Conservation (phyloP, 1,140 invertebrate species). For the Meloidogyne hapla region DNA sequence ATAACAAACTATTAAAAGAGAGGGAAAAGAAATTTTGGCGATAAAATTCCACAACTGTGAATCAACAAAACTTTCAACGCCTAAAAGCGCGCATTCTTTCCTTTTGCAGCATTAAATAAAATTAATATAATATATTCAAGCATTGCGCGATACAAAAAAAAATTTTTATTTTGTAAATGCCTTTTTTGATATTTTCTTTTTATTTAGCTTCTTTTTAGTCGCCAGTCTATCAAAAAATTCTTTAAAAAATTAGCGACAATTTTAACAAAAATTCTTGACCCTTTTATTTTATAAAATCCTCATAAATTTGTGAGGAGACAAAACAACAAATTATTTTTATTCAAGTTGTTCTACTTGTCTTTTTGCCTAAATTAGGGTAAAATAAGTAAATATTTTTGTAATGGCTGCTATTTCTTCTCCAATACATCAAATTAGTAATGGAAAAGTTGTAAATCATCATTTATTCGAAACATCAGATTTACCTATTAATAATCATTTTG, state of each 20-base stretch:
- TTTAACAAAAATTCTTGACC: too few species aligned
- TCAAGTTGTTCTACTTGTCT: not conserved
- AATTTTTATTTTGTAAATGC: not conserved
- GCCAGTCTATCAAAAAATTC: too few species aligned
- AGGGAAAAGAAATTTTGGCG: not conserved
- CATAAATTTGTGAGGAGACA: not conserved
- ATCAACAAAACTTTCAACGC: not conserved
- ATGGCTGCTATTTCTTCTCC: not conserved
- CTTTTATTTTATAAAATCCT: not conserved
- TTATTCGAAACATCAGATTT: not conserved
- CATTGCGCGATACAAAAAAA: conserved; percentile 4
- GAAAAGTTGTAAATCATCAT: not conserved
- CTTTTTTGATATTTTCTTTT: too few species aligned
- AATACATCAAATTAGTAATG: not conserved
- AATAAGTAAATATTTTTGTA: not conserved
- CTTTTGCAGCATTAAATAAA: not conserved
- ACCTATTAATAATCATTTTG: not conserved
- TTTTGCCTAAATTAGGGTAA: not conserved
- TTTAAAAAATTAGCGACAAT: too few species aligned
- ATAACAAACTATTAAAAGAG: not conserved
- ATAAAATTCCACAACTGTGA: not conserved
- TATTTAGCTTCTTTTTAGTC: too few species aligned
- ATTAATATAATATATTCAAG: not conserved
- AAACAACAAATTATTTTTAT: not conserved
- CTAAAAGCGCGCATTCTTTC: not conserved